Evolutionary conservation across 2,888 invertebrate species (phyloP), one percentile per base, ranked within the genome.

Genomic region (Chymomyza fuscimana): DNA sequence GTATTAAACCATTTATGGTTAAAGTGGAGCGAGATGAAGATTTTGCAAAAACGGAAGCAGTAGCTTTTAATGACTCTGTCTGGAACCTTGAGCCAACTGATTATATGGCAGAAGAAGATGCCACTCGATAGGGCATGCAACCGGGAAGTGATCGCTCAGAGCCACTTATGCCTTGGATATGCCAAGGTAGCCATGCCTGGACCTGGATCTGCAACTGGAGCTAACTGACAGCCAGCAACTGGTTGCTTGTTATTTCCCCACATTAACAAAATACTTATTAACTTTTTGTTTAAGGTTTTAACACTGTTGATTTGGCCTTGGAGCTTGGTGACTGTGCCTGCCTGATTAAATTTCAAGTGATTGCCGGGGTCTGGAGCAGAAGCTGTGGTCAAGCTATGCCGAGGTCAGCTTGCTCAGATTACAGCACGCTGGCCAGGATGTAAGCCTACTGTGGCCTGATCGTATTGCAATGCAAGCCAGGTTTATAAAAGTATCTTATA

Each of bases 361-460:
- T 80, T 80, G 80, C 77, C 76, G 86, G 80, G 32, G 7, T 32
- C 32, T 32, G 32, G 32, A 32, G 32, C 32, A 32, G 32, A 5
- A 7, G 32, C n/a, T n/a, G n/a, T n/a, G n/a, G n/a, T n/a, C n/a
- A n/a, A n/a, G n/a, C 32, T 79, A 74, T 76, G 69, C 32, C 85
- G 86, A 88, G 85, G 85, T 84, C 88, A 81, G 72, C 76, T 76
- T 78, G 80, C 81, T 85, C 86, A 84, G 81, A 84, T 88, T 87
- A 86, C 84, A 72, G 19, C 19, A 22, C n/a, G 4, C 40, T 46
- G 40, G 40, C 40, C 40, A 46, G 40, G 40, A 46, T 46, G 40
- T 46, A 46, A 46, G 12, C 52, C 52, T 54, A 16, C 51, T 16
- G 16, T 54, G 52, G 52, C 52, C 15, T 5, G 52, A 46, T 46